A percentile compares a stretch with the other conserved stretches of the same genome.
Evolutionary conservation across 2,113 vertebrate genomes (phyloP).

Genomic region (Triplophysa dalaica): DNA sequence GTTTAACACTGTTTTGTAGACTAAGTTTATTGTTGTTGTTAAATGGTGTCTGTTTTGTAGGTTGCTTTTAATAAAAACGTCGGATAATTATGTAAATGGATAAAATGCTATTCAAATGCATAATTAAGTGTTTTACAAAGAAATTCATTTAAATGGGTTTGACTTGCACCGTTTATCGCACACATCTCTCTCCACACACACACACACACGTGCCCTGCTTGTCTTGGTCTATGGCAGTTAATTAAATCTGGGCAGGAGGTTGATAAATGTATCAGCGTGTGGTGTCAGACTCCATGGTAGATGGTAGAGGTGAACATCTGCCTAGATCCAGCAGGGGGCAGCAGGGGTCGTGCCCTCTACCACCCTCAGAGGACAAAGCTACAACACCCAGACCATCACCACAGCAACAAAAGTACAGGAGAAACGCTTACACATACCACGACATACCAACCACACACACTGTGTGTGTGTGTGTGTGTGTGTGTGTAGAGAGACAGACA

Average conservation of each 20-base stretch:
- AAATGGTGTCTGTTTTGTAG: too few species aligned
- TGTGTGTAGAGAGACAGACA: background rate
- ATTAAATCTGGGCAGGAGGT: slow-evolving; percentile 34
- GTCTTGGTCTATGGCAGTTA: slow-evolving; percentile 7
- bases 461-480: background rate
- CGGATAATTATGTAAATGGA: too few species aligned
- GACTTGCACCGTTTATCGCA: background rate
- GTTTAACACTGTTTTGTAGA: too few species aligned
- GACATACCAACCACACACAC: background rate
- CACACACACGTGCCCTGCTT: background rate
- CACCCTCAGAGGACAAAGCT: background rate
- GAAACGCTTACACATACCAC: background rate
- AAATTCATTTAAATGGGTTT: background rate
- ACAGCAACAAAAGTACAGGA: slow-evolving; percentile 17
- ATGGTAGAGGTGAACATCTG: slow-evolving; percentile 37
- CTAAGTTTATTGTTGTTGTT: too few species aligned
- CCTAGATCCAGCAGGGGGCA: slow-evolving; percentile 35
- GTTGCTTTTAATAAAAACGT: too few species aligned
- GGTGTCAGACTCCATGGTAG: slow-evolving; percentile 28
- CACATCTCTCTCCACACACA: background rate
- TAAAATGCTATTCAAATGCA: too few species aligned
- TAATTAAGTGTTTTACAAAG: background rate
- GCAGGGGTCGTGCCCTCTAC: slow-evolving; percentile 23
- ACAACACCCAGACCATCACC: background rate
- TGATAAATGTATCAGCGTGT: slow-evolving; percentile 44